A percentile compares a stretch with the other conserved stretches of the same genome.
These are phyloP conservation scores for Lophura nycthemera DNA, from an alignment of 2,113 vertebrate genomes.

Conservation along the genomic window DNA sequence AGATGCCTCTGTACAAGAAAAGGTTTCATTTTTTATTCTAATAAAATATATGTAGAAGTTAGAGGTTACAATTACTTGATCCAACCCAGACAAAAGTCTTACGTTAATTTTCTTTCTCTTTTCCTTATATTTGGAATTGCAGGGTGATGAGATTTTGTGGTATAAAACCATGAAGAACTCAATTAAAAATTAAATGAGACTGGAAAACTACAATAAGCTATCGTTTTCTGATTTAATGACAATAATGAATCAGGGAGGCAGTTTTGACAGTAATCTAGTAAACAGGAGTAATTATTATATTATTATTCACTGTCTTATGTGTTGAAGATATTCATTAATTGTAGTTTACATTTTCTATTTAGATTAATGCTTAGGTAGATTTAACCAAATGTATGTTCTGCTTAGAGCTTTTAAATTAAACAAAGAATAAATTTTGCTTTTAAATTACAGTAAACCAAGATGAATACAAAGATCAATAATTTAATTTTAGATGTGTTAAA, in stretches of 20 bases:
- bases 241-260: slow-evolving; percentile 17
- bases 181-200: not conserved
- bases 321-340: not conserved
- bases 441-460: slow-evolving; percentile 51
- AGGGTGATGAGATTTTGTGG: not conserved
- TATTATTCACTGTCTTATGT: slow-evolving; percentile 1
- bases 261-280: not conserved
- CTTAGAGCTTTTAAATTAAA: not conserved
- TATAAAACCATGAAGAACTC: not conserved
- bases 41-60: not conserved
- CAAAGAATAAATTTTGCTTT: slow-evolving; percentile 44
- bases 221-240: slow-evolving; percentile 29
- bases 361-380: slow-evolving; percentile 20
- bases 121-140: not conserved
- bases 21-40: not conserved
- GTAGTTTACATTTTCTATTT: slow-evolving; percentile 3
- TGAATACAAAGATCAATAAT: slow-evolving; percentile 62
- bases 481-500: slow-evolving; percentile 68
- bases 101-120: not conserved
- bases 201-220: not conserved
- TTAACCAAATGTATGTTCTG: not conserved
- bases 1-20: not conserved
- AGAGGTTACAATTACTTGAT: not conserved
- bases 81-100: not conserved
- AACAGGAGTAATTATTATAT: slow-evolving; percentile 7